These are phyloP conservation scores for Eueremaeus valkanovi DNA, from an alignment of 2,888 invertebrate species.

Conservation along the genomic window DNA sequence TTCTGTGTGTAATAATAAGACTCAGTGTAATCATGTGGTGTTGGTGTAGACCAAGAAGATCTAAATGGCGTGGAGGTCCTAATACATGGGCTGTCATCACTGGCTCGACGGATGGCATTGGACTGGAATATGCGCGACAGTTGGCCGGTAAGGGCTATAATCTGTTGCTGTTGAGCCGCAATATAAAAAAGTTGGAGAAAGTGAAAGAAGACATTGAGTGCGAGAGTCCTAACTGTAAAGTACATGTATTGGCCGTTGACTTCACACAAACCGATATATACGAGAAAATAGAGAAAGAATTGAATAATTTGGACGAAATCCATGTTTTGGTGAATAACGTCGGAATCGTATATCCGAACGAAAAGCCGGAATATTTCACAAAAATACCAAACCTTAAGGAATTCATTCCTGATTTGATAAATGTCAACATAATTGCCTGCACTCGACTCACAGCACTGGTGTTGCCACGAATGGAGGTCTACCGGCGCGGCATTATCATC, in stretches of 20 bases:
- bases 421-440: conserved; percentile 78
- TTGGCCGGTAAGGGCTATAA: no score
- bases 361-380: conserved; percentile 66
- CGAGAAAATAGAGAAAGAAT: conserved; percentile 28
- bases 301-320: conserved; percentile 32
- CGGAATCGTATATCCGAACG: conserved; percentile 73
- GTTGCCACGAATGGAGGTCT: conserved; percentile 68
- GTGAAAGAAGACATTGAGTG: conserved; percentile 51
- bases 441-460: conserved; percentile 76
- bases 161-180: no score
- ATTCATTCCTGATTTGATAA: conserved; percentile 71
- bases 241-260: conserved; percentile 31
- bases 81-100: no score
- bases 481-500: conserved; percentile 72
- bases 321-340: conserved; percentile 67
- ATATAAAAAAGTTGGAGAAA: conserved; percentile 64
- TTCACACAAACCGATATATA: conserved; percentile 41
- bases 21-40: no score
- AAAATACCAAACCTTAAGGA: conserved; percentile 62
- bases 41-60: no score
- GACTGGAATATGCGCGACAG: no score
- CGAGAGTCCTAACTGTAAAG: conserved; percentile 10
- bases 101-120: no score
- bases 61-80: no score
- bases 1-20: no score